Percentiles rank a stretch among this genome's conserved stretches.
phyloP scores from a whole-genome alignment of 2,113 vertebrate genomes.

The Mola mola region DNA sequence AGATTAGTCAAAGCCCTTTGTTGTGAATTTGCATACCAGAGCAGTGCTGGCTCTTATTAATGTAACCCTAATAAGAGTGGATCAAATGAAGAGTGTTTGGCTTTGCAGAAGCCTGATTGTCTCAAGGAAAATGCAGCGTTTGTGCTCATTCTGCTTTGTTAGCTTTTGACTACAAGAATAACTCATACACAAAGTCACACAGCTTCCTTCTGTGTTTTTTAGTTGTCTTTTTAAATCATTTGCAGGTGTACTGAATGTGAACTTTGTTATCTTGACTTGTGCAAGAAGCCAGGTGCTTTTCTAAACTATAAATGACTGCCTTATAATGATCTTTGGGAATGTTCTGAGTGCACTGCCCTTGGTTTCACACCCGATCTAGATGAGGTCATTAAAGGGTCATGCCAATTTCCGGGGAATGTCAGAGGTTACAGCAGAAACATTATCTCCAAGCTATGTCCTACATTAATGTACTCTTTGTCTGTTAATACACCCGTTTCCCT shows the following conservation, averaged over 20 bases:
- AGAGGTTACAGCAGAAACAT: constrained; percentile 22
- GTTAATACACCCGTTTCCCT: constrained; percentile 6
- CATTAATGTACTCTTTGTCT: constrained; percentile 27
- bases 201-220: background rate
- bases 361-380: constrained; percentile 37
- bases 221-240: background rate
- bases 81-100: constrained; percentile 10
- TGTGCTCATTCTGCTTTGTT: constrained; percentile 23
- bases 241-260: background rate
- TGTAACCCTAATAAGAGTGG: background rate
- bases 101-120: constrained; percentile 27
- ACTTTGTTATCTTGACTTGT: background rate
- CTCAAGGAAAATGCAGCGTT: background rate
- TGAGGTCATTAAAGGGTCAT: constrained; percentile 42
- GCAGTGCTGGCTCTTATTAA: constrained; percentile 36
- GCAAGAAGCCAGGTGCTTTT: constrained; percentile 15
- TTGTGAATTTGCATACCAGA: constrained; percentile 39
- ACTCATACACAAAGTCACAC: constrained; percentile 1
- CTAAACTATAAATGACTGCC: constrained; percentile 22
- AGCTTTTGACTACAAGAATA: constrained; percentile 7
- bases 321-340: constrained; percentile 7
- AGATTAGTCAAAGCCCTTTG: constrained; percentile 41
- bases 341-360: background rate
- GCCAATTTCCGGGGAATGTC: constrained; percentile 52
- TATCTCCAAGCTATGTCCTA: constrained; percentile 19